Conservation (phyloP, 2,888 invertebrate genomes). For the Ctena decussata region DNA sequence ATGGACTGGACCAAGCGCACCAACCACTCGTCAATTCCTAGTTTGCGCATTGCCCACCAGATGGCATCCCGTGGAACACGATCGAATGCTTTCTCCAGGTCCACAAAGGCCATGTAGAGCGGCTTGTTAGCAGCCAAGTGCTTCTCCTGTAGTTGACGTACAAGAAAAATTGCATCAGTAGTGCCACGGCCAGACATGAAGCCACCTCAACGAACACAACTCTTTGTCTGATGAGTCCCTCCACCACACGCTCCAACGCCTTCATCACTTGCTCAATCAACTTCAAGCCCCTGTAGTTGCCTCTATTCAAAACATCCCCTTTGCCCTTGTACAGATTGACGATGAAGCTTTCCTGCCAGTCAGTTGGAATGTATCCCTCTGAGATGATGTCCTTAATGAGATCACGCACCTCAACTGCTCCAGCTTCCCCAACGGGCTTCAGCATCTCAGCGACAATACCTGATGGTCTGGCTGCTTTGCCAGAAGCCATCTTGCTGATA, state of each 20-base stretch:
- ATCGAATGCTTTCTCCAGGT: too few species aligned
- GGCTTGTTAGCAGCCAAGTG: too few species aligned
- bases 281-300: constrained; percentile 31
- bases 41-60: too few species aligned
- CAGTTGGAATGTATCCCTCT: constrained; percentile 20
- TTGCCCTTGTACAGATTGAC: constrained; percentile 36
- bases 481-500: background rate
- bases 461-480: constrained; percentile 22
- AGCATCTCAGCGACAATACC: constrained; percentile 30
- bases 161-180: too few species aligned
- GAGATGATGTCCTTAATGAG: constrained; percentile 13
- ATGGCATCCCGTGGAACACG: too few species aligned
- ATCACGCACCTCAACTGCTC: background rate
- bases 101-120: too few species aligned
- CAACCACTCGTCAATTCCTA: too few species aligned
- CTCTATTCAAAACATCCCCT: constrained; percentile 8
- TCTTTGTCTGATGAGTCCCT: constrained; percentile 1
- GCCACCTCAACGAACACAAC: too few species aligned
- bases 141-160: too few species aligned
- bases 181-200: too few species aligned
- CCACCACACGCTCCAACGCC: constrained; percentile 1
- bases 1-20: too few species aligned
- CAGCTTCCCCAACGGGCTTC: constrained; percentile 24
- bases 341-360: constrained; percentile 31
- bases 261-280: constrained; percentile 17